phyloP scores from a whole-genome alignment of 2,113 vertebrate species.

The Xerus inauris region DNA sequence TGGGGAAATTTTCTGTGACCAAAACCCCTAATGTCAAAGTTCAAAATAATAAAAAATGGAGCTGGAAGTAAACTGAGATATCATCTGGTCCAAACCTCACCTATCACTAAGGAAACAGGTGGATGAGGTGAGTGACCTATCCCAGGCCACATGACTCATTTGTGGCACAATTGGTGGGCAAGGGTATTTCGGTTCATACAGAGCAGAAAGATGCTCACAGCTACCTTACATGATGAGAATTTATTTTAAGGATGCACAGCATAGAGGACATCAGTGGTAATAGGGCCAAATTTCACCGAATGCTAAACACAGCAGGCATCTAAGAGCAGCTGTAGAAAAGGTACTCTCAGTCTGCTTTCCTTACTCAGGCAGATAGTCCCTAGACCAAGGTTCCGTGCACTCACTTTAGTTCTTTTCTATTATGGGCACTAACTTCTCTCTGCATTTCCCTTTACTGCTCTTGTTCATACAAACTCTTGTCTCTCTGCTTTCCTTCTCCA shows the following conservation, averaged over 20 bases:
- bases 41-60: constrained; percentile 12
- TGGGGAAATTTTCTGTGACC: background rate
- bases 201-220: background rate
- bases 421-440: background rate
- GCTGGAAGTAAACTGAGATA: background rate
- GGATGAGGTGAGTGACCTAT: background rate
- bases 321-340: background rate
- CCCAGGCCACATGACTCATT: background rate
- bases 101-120: background rate
- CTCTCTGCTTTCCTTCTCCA: background rate
- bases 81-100: background rate
- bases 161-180: background rate
- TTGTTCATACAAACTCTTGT: background rate
- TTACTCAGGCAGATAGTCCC: background rate
- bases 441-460: background rate
- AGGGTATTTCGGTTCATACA: background rate
- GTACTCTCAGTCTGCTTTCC: background rate
- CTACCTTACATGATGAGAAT: background rate
- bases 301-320: background rate
- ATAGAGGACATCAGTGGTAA: background rate
- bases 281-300: background rate
- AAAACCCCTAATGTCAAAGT: background rate
- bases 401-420: background rate
- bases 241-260: background rate
- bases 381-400: background rate